phyloP scores from a whole-genome alignment of 2,797 vertebrate species.

The Anomalospiza imberbis region DNA sequence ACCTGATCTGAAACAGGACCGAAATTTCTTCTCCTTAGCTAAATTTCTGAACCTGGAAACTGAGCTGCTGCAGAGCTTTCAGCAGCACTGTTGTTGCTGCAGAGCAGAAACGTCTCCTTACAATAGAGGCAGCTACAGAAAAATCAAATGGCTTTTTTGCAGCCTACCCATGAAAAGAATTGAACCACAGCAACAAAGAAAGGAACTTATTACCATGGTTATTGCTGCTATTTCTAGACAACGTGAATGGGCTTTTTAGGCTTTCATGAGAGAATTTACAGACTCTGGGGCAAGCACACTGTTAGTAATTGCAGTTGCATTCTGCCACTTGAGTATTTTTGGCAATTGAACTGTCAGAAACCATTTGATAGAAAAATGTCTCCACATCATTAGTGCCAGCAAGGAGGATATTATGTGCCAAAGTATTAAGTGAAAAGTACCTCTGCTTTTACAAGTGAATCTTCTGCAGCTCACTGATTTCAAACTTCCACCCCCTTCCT shows the following conservation, averaged over 20 bases:
- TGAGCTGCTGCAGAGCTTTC: not conserved
- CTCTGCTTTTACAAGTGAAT: constrained; percentile 19
- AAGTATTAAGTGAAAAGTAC: constrained; percentile 34
- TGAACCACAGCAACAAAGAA: constrained; percentile 55
- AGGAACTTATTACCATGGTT: constrained; percentile 64
- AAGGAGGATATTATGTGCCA: constrained; percentile 41
- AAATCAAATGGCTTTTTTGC: constrained; percentile 43
- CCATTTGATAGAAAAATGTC: constrained; percentile 59
- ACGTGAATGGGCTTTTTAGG: constrained; percentile 51
- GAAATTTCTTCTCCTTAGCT: not conserved
- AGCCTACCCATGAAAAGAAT: constrained; percentile 54
- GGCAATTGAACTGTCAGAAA: constrained; percentile 65
- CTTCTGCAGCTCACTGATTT: not conserved
- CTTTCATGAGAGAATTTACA: constrained; percentile 61
- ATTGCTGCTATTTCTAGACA: constrained; percentile 68
- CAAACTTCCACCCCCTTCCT: not conserved
- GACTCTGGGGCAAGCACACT: constrained; percentile 59
- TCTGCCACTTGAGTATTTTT: constrained; percentile 65
- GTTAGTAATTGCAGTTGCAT: constrained; percentile 60
- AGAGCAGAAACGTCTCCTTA: constrained; percentile 38
- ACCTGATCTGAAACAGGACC: not conserved
- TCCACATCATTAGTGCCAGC: constrained; percentile 50
- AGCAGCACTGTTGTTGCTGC: not conserved
- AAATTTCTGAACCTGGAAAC: not conserved
- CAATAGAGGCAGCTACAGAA: constrained; percentile 39